phyloP scores from a whole-genome alignment of 2,113 vertebrate species.

The Chunga burmeisteri region DNA sequence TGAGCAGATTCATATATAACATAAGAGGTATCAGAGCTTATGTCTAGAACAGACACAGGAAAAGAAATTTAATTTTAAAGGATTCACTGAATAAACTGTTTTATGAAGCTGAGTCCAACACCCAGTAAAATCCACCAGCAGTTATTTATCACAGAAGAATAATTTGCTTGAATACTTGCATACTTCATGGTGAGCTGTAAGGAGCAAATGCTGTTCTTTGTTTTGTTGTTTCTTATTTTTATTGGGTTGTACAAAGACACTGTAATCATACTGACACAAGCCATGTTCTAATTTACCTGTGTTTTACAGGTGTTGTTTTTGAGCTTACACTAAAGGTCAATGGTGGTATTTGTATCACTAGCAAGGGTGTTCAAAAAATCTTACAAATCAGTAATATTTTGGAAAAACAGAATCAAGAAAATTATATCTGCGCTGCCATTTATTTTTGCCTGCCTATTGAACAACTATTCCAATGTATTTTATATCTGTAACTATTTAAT shows the following conservation, averaged over 20 bases:
- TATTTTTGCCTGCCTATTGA: constrained; percentile 49
- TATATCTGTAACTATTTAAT: constrained; percentile 54
- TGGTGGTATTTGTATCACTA: background rate
- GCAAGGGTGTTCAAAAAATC: background rate
- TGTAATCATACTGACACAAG: constrained; percentile 1
- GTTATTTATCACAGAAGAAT: constrained; percentile 15
- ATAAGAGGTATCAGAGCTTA: background rate
- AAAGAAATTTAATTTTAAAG: background rate
- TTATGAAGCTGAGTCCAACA: background rate
- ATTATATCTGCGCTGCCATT: constrained; percentile 10
- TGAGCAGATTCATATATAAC: background rate
- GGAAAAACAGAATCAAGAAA: constrained; percentile 14
- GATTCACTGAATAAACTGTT: background rate
- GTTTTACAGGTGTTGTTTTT: constrained; percentile 40
- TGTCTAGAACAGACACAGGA: background rate
- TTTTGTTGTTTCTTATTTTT: constrained; percentile 3
- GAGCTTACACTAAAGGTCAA: constrained; percentile 38
- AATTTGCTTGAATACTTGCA: background rate
- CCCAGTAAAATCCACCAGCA: background rate
- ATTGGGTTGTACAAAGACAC: background rate
- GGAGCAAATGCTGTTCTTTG: background rate
- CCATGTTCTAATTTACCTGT: constrained; percentile 52
- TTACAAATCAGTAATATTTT: constrained; percentile 7
- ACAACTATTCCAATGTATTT: constrained; percentile 27
- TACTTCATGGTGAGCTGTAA: background rate